Conservation (phyloP, 2,888 invertebrate species). For the Linyphia triangularis region DNA sequence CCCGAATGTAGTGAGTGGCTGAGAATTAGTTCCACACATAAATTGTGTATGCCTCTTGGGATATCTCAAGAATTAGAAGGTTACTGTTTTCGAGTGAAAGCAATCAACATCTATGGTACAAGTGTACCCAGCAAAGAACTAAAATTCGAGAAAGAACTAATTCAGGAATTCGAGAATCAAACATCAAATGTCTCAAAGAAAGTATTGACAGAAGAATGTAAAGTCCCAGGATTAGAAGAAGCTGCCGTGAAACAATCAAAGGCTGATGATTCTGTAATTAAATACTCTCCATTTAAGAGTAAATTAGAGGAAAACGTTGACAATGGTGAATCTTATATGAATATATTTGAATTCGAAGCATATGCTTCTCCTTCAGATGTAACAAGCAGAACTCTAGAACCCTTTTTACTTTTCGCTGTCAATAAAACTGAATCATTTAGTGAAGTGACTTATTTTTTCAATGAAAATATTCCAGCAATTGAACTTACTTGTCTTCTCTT, state of each 20-base stretch:
- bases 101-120: conserved; percentile 90
- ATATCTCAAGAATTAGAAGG: conserved; percentile 88
- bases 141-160: not conserved
- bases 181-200: not conserved
- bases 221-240: not conserved
- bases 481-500: not conserved
- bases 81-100: conserved; percentile 91
- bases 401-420: conserved; percentile 11
- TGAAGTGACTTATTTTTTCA: conserved; percentile 5
- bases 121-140: conserved; percentile 86
- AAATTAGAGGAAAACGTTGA: no score
- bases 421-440: not conserved
- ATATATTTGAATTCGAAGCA: not conserved
- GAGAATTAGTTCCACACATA: conserved; percentile 91
- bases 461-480: not conserved
- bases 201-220: not conserved
- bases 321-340: not conserved
- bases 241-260: no score
- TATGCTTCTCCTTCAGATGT: not conserved
- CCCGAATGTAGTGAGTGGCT: conserved; percentile 94
- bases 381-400: no score
- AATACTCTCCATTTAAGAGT: no score
- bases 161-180: not conserved
- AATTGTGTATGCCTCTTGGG: conserved; percentile 87
- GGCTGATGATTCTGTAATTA: not conserved